phyloP scores from a whole-genome alignment of 2,797 vertebrate species.

The Chromis chromis region DNA sequence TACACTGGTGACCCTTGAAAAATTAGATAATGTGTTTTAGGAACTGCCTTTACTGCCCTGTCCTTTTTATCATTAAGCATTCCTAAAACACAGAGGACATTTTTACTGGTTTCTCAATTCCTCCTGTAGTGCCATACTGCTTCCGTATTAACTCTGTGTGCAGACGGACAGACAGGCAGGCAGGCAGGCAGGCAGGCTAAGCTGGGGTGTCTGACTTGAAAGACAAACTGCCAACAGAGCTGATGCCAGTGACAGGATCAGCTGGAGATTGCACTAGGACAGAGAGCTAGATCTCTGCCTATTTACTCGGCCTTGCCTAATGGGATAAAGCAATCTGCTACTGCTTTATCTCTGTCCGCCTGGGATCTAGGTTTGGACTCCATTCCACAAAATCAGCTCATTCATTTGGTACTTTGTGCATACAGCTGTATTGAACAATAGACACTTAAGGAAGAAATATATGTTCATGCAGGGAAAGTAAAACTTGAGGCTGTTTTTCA shows the following conservation, averaged over 20 bases:
- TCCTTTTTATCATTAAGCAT: background rate
- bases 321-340: slow-evolving; percentile 80
- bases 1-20: background rate
- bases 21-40: background rate
- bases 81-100: slow-evolving; percentile 1
- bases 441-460: background rate
- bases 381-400: slow-evolving; percentile 57
- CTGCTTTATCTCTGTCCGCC: slow-evolving; percentile 70
- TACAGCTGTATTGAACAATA: slow-evolving; percentile 43
- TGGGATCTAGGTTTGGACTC: slow-evolving; percentile 62
- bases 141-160: slow-evolving; percentile 28
- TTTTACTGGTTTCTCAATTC: slow-evolving; percentile 26
- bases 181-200: slow-evolving; percentile 41
- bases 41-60: background rate
- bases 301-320: slow-evolving; percentile 76
- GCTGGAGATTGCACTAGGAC: slow-evolving; percentile 70
- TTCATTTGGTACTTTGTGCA: slow-evolving; percentile 51
- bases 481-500: too few relatives aligned
- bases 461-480: background rate
- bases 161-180: slow-evolving; percentile 32
- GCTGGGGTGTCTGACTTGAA: slow-evolving; percentile 56
- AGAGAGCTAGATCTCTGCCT: slow-evolving; percentile 66
- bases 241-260: slow-evolving; percentile 73
- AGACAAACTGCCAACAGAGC: slow-evolving; percentile 63
- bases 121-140: slow-evolving; percentile 9